A percentile compares a stretch with the other conserved stretches of the same genome.
Conservation (phyloP, 2,888 invertebrate genomes). For the Sialis fuliginosa region DNA sequence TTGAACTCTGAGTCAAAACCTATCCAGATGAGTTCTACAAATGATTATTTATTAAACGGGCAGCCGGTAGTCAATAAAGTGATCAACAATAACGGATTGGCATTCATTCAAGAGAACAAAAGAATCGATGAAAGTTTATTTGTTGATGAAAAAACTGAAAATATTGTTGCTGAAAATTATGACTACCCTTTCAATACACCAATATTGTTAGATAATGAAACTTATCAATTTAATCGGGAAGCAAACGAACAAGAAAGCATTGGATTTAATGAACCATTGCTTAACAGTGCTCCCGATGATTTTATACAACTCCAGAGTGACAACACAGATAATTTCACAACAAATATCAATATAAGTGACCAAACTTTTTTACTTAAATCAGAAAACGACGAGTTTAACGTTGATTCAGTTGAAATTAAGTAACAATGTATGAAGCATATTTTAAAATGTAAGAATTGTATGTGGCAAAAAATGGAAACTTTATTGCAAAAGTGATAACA, state of each 20-base stretch:
- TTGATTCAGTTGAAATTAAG: not conserved
- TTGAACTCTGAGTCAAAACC: conserved; percentile 28
- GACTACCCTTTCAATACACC: not conserved
- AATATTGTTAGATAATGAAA: not conserved
- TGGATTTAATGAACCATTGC: not conserved
- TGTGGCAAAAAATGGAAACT: too few relatives aligned
- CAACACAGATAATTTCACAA: not conserved
- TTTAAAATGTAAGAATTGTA: too few relatives aligned
- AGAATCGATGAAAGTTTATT: not conserved
- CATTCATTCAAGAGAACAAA: not conserved
- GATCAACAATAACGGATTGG: not conserved
- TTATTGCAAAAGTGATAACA: too few relatives aligned
- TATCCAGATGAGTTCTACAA: conserved; percentile 10
- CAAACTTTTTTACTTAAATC: not conserved
- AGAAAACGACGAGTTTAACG: not conserved
- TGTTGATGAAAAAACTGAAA: not conserved
- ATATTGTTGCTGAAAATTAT: not conserved
- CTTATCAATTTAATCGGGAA: not conserved
- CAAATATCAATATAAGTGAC: not conserved
- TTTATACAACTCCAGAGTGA: not conserved
- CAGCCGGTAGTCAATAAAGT: conserved; percentile 16
- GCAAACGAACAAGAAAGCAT: not conserved
- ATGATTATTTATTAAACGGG: conserved; percentile 25
- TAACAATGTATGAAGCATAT: too few relatives aligned
- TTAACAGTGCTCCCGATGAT: not conserved